Evolutionary conservation across 2,113 vertebrate species (phyloP).

Genomic region (Cynopterus brachyotis): DNA sequence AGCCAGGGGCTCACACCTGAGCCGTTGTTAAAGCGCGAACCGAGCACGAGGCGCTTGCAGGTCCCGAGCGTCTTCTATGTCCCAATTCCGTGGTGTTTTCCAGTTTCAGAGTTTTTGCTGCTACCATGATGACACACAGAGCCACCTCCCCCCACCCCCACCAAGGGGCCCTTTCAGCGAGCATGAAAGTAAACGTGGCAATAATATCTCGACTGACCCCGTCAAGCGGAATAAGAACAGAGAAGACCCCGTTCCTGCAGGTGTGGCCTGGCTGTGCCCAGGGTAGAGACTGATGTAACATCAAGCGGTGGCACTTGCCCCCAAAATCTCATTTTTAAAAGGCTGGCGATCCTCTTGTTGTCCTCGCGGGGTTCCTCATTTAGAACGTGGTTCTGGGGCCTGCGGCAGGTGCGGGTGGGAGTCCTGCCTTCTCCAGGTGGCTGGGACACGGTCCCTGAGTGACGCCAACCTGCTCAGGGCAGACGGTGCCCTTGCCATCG

Average conservation of each 20-base stretch:
- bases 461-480: background rate
- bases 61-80: rapidly evolving
- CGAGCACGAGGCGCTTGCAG: rapidly evolving
- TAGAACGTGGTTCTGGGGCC: rapidly evolving
- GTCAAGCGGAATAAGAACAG: too few relatives aligned
- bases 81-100: rapidly evolving
- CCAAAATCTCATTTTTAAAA: too few relatives aligned
- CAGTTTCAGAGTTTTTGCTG: background rate
- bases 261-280: rapidly evolving
- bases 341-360: background rate
- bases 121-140: rapidly evolving
- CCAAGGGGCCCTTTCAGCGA: rapidly evolving
- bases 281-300: rapidly evolving
- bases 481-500: background rate
- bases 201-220: background rate
- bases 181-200: rapidly evolving
- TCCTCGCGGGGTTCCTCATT: background rate
- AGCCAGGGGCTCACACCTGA: rapidly evolving
- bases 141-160: background rate
- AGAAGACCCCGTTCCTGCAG: rapidly evolving
- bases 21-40: rapidly evolving
- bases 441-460: rapidly evolving
- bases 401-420: background rate
- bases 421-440: background rate
- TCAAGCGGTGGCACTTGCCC: rapidly evolving